These are phyloP conservation scores for Silurus meridionalis DNA, from an alignment of 2,113 vertebrate genomes.

Conservation along the genomic window DNA sequence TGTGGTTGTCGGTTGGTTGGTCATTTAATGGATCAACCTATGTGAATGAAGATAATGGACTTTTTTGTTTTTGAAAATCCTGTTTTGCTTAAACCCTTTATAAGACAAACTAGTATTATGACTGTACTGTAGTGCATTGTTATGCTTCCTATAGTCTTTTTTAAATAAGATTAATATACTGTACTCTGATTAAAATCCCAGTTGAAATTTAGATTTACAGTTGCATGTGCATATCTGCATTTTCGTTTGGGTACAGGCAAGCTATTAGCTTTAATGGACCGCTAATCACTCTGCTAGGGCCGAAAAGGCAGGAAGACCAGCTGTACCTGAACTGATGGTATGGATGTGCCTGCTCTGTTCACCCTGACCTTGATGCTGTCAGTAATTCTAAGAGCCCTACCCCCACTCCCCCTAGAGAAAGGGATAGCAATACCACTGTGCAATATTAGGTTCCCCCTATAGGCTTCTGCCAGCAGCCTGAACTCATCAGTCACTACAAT, in stretches of 20 bases:
- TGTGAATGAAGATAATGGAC: slow-evolving; percentile 1
- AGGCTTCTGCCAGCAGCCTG: slow-evolving; percentile 66
- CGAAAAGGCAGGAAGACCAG: slow-evolving; percentile 15
- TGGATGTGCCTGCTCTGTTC: slow-evolving; percentile 57
- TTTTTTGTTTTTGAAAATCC: slow-evolving; percentile 12
- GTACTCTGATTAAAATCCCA: not conserved
- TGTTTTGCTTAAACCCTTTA: not conserved
- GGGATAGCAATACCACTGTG: slow-evolving; percentile 53
- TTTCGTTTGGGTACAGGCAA: not conserved
- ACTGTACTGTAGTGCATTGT: not conserved
- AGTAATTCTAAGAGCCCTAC: slow-evolving; percentile 62
- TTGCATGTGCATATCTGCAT: not conserved
- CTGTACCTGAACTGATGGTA: slow-evolving; percentile 33
- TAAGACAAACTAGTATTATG: not conserved
- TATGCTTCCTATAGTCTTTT: not conserved
- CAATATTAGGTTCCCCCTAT: slow-evolving; percentile 60
- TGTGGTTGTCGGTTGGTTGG: not conserved
- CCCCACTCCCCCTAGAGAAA: slow-evolving; percentile 49
- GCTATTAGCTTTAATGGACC: not conserved
- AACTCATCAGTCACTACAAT: slow-evolving; percentile 75
- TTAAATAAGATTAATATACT: not conserved
- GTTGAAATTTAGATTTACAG: not conserved
- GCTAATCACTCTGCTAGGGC: not conserved
- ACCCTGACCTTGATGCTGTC: slow-evolving; percentile 64
- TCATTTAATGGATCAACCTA: not conserved